Evolutionary conservation across 2,888 invertebrate genomes (phyloP), one percentile per base, ranked within the genome.

Genomic region (Empis livida): DNA sequence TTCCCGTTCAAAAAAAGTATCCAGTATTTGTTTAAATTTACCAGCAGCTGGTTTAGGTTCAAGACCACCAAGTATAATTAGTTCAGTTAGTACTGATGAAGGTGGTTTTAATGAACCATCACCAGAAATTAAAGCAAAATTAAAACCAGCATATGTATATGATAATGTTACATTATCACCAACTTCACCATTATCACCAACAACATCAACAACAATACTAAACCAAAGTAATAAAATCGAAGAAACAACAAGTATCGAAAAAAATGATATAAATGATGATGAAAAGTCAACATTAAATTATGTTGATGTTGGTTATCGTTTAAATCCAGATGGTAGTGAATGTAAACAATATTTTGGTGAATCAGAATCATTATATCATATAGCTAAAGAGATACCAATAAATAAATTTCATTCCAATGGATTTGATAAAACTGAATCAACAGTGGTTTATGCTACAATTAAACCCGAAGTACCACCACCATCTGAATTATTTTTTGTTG

Each of bases 81-180:
- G 84, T 57, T 75, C 75, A 55, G 52, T 59, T n/a, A 65, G 63
- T 43, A 76, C 77, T 13, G 82, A 82, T 64, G 82, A 82, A 56
- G 80, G 81, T 45, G 81, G 82, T 44, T 81, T 81, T 70, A 81
- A 82, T 67, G 82, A 82, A 66, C 80, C 80, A 20, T 78, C 77
- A 51, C 80, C 81, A 14, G 80, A 80, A 65, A 77, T 82, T 57
- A 79, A 80, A 65, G 81, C 80, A 51, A 72, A 77, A 48, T 62
- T 77, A 11, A 62, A 64, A 51, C 58, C 62, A 5, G 57, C 59
- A 5, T 61, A 63, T 50, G 61, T 61, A 42, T 60, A 57, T 51
- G 62, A 63, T 35, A 13, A 44, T 44, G 13, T 39, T 39, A 31
- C 23, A 37, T 8, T 23, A 41, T n/a, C 47, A 17, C 1, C 41